Percentiles rank a stretch among this genome's conserved stretches.
phyloP scores from a whole-genome alignment of 2,888 invertebrate species.

The Asteroscopus sphinx region DNA sequence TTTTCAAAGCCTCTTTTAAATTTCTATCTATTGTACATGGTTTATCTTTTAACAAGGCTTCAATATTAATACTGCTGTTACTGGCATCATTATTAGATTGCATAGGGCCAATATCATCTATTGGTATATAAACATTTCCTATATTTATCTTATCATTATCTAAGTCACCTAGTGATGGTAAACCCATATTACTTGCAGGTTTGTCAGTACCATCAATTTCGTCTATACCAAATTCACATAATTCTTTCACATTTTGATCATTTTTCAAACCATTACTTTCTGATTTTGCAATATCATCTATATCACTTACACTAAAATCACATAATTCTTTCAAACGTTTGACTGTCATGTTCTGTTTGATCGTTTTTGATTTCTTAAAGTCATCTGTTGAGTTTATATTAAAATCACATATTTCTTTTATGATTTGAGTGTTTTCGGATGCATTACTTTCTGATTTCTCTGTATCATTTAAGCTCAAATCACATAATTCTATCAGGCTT shows the following conservation, averaged over 20 bases:
- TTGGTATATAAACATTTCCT: conserved; percentile 38
- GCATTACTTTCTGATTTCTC: neutral
- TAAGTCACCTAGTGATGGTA: conserved; percentile 19
- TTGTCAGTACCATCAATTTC: conserved; percentile 12
- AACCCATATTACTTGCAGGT: conserved; percentile 30
- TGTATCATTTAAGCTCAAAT: conserved; percentile 14
- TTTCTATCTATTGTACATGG: conserved; percentile 76
- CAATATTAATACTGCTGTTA: conserved; percentile 29
- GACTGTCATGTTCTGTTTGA: too few relatives aligned
- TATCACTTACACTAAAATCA: conserved; percentile 15
- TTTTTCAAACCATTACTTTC: conserved; percentile 1
- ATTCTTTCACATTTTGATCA: conserved; percentile 20
- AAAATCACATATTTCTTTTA: conserved; percentile 35
- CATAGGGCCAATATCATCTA: conserved; percentile 3
- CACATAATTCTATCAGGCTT: conserved; percentile 16
- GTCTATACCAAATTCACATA: conserved; percentile 20
- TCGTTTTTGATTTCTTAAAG: too few relatives aligned
- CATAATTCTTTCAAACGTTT: conserved; percentile 19
- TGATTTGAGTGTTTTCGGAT: neutral
- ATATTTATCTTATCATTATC: conserved; percentile 22
- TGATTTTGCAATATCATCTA: neutral
- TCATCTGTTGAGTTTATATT: conserved; percentile 4
- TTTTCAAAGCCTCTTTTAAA: conserved; percentile 74
- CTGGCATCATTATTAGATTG: conserved; percentile 28
- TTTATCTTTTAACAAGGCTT: conserved; percentile 40